These are phyloP conservation scores for Xenotilapia flavipinnis DNA, from an alignment of 2,113 vertebrate genomes.

Conservation along the genomic window DNA sequence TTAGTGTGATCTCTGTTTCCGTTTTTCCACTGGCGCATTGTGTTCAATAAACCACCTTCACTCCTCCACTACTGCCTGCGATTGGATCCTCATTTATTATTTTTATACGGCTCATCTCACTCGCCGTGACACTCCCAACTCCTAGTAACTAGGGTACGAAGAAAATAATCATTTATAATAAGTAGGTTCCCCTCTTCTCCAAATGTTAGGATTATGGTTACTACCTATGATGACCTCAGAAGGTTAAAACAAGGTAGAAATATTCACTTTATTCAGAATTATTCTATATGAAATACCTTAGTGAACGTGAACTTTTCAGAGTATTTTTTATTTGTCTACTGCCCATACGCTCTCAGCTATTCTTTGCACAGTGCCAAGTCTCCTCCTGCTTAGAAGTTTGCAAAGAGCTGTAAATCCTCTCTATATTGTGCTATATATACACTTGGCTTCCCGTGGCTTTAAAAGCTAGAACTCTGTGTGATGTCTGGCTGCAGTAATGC, in stretches of 20 bases:
- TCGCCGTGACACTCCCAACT: background rate
- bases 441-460: background rate
- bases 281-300: background rate
- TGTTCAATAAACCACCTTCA: too few relatives aligned
- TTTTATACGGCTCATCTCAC: too few relatives aligned
- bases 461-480: background rate
- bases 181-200: background rate
- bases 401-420: background rate
- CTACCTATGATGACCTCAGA: background rate
- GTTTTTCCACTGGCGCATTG: too few relatives aligned
- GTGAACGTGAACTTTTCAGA: background rate
- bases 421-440: background rate
- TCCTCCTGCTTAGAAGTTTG: background rate
- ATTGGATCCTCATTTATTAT: too few relatives aligned
- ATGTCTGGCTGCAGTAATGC: slow-evolving; percentile 8
- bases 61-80: too few relatives aligned
- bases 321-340: background rate
- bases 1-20: too few relatives aligned
- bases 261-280: background rate
- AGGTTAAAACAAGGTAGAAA: background rate
- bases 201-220: background rate
- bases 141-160: background rate
- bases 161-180: background rate
- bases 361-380: background rate
- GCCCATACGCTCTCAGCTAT: background rate